Evolutionary conservation across 92 coral and sea anemone genomes (phyloP), one percentile per base, ranked within the genome.

Genomic region (Desmophyllum pertusum): DNA sequence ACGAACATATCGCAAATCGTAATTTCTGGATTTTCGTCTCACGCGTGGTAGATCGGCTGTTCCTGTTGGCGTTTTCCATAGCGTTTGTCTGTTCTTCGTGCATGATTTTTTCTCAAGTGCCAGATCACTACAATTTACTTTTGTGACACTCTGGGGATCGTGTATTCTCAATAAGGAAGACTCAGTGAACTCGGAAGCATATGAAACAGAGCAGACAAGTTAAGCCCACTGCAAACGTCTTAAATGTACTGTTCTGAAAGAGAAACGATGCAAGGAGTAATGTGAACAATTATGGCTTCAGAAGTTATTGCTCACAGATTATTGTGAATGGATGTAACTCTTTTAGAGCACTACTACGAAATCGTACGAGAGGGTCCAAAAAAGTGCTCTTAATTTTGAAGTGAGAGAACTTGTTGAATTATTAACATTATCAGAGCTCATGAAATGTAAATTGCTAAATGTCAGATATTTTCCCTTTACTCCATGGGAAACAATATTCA

Each of bases 1-100:
- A 84, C n/a, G 85, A 87, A n/a, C 65, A 63, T 5, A 78, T 84
- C 45, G 75, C 75, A 7, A 86, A 90, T 50, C 89, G 94, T 39
- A 79, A 85, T 15, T 94, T 94, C 65, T 94, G 98, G 98, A 94
- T 94, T 77, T 94, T 94, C 73, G 93, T 94, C 30, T 94, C 98
- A 8, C 91, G 91, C 29, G 85, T 94, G 15, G 91, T 90, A n/a
- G 98, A 94, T 43, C 93, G 98, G n/a, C 33, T 94, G 46, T 85
- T 94, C 37, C 79, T 94, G 50, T 35, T 94, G 70, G 25, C 85
- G 41, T 94, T 94, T 62, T 84, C 84, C 55, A 63, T 92, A 37
- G 89, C 90, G 18, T 94, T 94, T 50, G 80, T 92, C 2, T 76
- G 84, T 19, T 92, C 93, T 19, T 91, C 97, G 10, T 76, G 90